phyloP scores from a whole-genome alignment of 1,140 invertebrate species.

The Bombus waltoni region DNA sequence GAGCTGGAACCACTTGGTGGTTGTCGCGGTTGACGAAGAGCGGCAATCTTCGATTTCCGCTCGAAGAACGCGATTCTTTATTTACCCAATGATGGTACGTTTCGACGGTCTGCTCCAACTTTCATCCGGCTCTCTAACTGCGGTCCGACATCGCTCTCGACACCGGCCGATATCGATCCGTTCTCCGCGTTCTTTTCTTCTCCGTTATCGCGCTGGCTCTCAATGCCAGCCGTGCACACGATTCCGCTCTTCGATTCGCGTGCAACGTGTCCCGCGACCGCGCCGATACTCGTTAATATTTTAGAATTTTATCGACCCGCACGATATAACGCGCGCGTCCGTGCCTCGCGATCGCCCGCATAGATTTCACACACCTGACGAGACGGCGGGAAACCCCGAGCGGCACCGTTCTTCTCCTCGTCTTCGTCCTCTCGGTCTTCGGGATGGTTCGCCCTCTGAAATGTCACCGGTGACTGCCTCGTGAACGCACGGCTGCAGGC shows the following conservation, averaged over 20 bases:
- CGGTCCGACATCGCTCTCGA: not conserved
- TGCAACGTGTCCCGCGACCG: not conserved
- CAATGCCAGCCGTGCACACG: not conserved
- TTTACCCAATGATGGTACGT: not conserved
- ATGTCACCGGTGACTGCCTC: not conserved
- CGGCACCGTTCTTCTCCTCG: not conserved
- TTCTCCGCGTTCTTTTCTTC: not conserved
- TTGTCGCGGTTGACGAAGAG: not conserved
- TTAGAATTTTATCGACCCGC: slow-evolving; percentile 50
- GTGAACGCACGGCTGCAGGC: not conserved
- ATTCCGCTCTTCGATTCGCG: slow-evolving; percentile 8
- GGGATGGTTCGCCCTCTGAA: not conserved
- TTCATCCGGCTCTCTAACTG: not conserved
- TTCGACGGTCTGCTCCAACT: not conserved
- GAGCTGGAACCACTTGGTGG: too few relatives aligned
- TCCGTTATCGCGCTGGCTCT: not conserved
- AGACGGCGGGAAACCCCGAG: not conserved
- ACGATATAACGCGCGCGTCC: not conserved
- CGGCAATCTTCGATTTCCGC: not conserved
- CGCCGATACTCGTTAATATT: slow-evolving; percentile 38
- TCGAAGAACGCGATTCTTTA: not conserved
- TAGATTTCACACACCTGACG: not conserved
- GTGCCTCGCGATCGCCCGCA: not conserved
- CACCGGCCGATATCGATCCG: slow-evolving; percentile 9
- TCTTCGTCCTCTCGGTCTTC: not conserved